Evolutionary conservation across 2,797 vertebrate genomes (phyloP), one percentile per base, ranked within the genome.

Genomic region (Melanotaenia boesemani): DNA sequence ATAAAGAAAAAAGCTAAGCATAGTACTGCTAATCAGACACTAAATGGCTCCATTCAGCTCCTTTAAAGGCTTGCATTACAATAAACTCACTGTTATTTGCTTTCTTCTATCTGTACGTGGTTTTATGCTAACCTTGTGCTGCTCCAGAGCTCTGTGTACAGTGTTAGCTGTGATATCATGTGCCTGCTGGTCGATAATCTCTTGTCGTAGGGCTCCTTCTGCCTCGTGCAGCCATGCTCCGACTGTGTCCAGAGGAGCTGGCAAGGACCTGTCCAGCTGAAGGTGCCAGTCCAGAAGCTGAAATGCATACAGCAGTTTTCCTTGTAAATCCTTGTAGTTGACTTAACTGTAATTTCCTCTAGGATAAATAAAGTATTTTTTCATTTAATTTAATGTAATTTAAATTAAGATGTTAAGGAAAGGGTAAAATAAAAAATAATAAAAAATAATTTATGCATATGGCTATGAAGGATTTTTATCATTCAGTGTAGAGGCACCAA

Each of bases 281-380:
- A 96, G 86, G 54, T 97, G 98, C 98, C 98, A 99, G 44, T 98
- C 96, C 63, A 96, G 92, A 66, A 99, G 93, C 97, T 99, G 88
- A 78, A 86, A 87, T 74, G 57, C 13, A 65, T 8, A 74, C 46
- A 48, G 4, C 28, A 72, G 46, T 28, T 24, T 18, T 41, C 65
- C 10, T 39, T 10, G 37, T 10, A 39, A 39, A 10, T 39, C 39
- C 12, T 39, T 39, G 9, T 39, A 11, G 12, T 39, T 39, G 9
- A 39, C 11, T 39, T 39, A 3, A 39, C 10, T 39, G 3, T 11
- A 10, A 39, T 39, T 39, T 39, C 2, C 9, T 39, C 37, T 11
- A 13, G 37, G 12, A 15, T 41, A 41, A 15, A 13, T 41, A 41
- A 13, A 15, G 39, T 41, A 41, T 41, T 41, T 41, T 11, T 13